phyloP scores from a whole-genome alignment of 2,797 vertebrate genomes.

The Hozukius guyotensis region DNA sequence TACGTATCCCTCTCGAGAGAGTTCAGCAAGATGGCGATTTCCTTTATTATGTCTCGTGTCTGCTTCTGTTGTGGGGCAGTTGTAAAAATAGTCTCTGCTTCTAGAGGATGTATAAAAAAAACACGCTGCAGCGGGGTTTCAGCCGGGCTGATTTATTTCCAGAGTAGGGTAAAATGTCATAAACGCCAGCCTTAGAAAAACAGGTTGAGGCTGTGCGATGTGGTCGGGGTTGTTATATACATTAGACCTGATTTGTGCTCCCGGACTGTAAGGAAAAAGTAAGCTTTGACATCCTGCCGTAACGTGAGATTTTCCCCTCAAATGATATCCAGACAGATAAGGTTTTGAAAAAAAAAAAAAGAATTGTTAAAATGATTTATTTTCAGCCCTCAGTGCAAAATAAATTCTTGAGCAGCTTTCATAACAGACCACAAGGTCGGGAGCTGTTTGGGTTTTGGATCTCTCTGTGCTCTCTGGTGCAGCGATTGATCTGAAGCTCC shows the following conservation, averaged over 20 bases:
- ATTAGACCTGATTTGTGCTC: constrained; percentile 77
- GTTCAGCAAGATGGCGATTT: constrained; percentile 78
- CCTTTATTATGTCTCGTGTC: constrained; percentile 84
- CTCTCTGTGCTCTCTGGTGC: neutral
- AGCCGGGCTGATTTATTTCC: constrained; percentile 78
- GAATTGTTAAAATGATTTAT: constrained; percentile 58
- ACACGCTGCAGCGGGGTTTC: constrained; percentile 60
- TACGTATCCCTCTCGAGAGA: constrained; percentile 70
- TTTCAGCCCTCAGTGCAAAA: constrained; percentile 28
- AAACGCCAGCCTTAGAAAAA: constrained; percentile 83
- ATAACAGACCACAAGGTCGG: constrained; percentile 1
- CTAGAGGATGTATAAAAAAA: constrained; percentile 77
- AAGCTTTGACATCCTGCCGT: constrained; percentile 65
- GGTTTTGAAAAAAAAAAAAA: neutral
- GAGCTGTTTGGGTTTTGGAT: constrained; percentile 15
- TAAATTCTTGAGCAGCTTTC: constrained; percentile 30
- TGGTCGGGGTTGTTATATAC: constrained; percentile 81
- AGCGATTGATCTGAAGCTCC: constrained; percentile 24
- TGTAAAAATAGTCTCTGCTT: constrained; percentile 84
- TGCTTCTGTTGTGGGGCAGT: constrained; percentile 79
- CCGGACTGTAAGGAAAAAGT: constrained; percentile 66
- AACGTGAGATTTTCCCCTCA: constrained; percentile 55
- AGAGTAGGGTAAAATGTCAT: constrained; percentile 83
- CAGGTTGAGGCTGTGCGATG: constrained; percentile 71
- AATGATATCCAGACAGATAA: constrained; percentile 74